These are phyloP conservation scores for Hycleus cichorii DNA, from an alignment of 1,140 invertebrate species.

Conservation along the genomic window DNA sequence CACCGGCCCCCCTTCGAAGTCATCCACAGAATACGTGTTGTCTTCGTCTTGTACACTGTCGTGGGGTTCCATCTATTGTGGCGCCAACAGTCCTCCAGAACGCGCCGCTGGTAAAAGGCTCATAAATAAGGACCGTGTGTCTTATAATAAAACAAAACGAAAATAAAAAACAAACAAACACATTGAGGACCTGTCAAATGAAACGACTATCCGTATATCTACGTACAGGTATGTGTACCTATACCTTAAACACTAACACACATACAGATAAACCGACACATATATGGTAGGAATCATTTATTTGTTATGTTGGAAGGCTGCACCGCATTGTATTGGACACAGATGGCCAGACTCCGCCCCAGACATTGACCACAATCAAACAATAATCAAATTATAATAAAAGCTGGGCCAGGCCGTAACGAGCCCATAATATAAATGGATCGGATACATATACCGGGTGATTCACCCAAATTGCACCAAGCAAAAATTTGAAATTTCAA, in stretches of 20 bases:
- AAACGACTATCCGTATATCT: conserved; percentile 20
- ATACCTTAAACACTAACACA: conserved; percentile 14
- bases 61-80: conserved; percentile 2
- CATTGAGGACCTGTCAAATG: conserved; percentile 25
- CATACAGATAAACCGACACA: background rate
- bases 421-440: no score
- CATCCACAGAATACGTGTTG: no score
- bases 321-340: no score
- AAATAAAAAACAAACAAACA: conserved; percentile 24
- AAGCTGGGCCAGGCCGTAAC: no score
- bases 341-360: no score
- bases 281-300: background rate
- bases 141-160: background rate
- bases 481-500: no score
- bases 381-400: no score
- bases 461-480: no score
- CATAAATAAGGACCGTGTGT: conserved; percentile 32
- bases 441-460: no score
- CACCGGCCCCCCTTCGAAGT: no score
- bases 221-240: conserved; percentile 13
- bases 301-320: background rate
- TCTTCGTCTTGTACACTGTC: no score
- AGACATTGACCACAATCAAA: no score
- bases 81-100: conserved; percentile 29
- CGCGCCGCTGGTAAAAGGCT: conserved; percentile 31